Evolutionary conservation across 2,797 vertebrate genomes (phyloP).

Genomic region (Hybognathus amarus): DNA sequence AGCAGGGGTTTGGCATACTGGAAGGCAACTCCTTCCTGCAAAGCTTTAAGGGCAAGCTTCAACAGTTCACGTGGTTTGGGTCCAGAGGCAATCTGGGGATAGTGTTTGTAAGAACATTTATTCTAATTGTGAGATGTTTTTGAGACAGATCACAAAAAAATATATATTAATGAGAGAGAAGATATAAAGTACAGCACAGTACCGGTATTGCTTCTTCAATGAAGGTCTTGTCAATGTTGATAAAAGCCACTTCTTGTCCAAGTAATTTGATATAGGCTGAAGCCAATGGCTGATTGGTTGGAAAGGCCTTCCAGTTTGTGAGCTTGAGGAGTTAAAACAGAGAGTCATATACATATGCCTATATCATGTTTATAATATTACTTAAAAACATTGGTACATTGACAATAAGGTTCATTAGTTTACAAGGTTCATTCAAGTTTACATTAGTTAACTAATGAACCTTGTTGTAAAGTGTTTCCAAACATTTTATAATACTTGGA

Average conservation of each 20-base stretch:
- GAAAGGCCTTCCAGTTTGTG: constrained; percentile 75
- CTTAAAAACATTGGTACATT: too few species aligned
- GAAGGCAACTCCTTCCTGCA: constrained; percentile 69
- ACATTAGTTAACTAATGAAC: too few species aligned
- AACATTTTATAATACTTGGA: too few species aligned
- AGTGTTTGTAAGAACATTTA: background rate
- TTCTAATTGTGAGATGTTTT: background rate
- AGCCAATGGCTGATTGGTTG: constrained; percentile 70
- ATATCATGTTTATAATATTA: background rate
- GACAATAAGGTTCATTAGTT: too few species aligned
- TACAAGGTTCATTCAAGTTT: too few species aligned
- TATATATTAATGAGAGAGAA: background rate
- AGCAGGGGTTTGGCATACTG: constrained; percentile 75
- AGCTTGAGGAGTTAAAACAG: constrained; percentile 69
- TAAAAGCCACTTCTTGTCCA: constrained; percentile 81
- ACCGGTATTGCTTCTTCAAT: constrained; percentile 76
- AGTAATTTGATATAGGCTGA: constrained; percentile 79
- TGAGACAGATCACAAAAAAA: background rate
- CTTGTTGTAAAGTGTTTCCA: too few species aligned
- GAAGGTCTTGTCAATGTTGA: constrained; percentile 73
- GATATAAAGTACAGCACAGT: constrained; percentile 22
- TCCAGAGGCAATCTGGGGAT: constrained; percentile 64
- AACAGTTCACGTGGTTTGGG: constrained; percentile 52
- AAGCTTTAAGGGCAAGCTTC: constrained; percentile 52
- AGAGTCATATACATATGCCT: background rate